Conservation (phyloP, 1,140 invertebrate genomes). For the Drosophila pandora region DNA sequence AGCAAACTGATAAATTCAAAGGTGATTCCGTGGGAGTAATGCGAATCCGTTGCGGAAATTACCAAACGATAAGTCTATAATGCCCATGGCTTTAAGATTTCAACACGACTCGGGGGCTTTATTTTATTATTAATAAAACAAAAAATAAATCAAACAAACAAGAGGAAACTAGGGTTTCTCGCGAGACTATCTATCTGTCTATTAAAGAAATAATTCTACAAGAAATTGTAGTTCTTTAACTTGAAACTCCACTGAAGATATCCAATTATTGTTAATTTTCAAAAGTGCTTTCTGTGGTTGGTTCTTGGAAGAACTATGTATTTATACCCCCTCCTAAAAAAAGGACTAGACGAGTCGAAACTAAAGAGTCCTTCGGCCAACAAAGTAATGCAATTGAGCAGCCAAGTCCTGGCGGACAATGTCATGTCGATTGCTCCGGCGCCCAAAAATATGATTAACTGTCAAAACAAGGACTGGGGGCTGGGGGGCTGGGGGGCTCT, state of each 20-base stretch:
- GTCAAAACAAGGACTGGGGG: slow-evolving; percentile 13
- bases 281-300: neutral
- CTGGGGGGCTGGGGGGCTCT: too few relatives aligned
- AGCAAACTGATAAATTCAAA: slow-evolving; percentile 37
- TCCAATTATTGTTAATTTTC: neutral
- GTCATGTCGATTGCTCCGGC: slow-evolving; percentile 15
- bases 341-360: neutral
- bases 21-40: slow-evolving; percentile 1
- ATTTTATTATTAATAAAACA: neutral
- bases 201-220: too few relatives aligned
- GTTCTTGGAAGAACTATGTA: too few relatives aligned
- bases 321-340: too few relatives aligned
- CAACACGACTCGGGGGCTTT: neutral
- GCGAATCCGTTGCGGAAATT: slow-evolving; percentile 9
- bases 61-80: slow-evolving; percentile 17
- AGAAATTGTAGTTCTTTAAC: too few relatives aligned
- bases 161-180: too few relatives aligned
- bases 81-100: neutral
- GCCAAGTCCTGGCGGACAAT: slow-evolving; percentile 5
- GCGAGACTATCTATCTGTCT: too few relatives aligned
- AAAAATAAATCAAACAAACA: neutral
- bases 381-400: slow-evolving; percentile 26
- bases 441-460: slow-evolving; percentile 51
- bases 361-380: slow-evolving; percentile 4
- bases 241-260: neutral